These are phyloP conservation scores for Helleia helle DNA, from an alignment of 2,888 invertebrate species.

Conservation along the genomic window DNA sequence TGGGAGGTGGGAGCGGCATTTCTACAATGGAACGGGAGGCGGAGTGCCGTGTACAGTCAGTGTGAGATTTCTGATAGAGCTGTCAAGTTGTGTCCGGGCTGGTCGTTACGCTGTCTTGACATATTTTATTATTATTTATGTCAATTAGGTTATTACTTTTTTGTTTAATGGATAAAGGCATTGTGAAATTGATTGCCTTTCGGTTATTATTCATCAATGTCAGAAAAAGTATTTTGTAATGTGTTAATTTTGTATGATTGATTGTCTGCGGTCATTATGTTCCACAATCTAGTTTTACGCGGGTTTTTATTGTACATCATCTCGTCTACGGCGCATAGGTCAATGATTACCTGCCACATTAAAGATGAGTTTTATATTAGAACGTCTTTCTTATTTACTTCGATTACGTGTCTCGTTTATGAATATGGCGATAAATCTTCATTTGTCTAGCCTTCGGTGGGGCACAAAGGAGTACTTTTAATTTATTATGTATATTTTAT, in stretches of 20 bases:
- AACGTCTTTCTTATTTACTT: slow-evolving; percentile 5
- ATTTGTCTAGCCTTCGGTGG: too few species aligned
- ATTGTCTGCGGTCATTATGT: slow-evolving; percentile 62
- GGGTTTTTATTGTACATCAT: slow-evolving; percentile 40
- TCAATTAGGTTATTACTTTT: slow-evolving; percentile 74
- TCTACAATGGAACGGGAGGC: slow-evolving; percentile 30
- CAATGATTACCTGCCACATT: slow-evolving; percentile 48
- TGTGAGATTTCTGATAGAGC: slow-evolving; percentile 67
- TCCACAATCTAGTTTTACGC: slow-evolving; percentile 66
- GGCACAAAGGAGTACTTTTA: too few species aligned
- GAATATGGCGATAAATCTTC: background rate
- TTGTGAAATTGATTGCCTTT: slow-evolving; percentile 73
- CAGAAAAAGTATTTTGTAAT: slow-evolving; percentile 63
- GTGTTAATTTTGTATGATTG: slow-evolving; percentile 72
- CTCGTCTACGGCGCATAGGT: slow-evolving; percentile 20
- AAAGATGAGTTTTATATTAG: slow-evolving; percentile 8
- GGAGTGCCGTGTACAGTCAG: slow-evolving; percentile 40
- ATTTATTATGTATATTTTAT: too few species aligned
- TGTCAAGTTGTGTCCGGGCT: slow-evolving; percentile 69
- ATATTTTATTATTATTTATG: slow-evolving; percentile 74
- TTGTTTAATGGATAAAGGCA: slow-evolving; percentile 72
- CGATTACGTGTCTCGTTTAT: background rate
- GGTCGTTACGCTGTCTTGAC: slow-evolving; percentile 69
- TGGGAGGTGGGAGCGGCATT: slow-evolving; percentile 29
- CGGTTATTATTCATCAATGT: slow-evolving; percentile 72